Base-by-base conservation (phyloP, 2,797 vertebrate genomes). In the Hyperoplus lanceolatus region DNA sequence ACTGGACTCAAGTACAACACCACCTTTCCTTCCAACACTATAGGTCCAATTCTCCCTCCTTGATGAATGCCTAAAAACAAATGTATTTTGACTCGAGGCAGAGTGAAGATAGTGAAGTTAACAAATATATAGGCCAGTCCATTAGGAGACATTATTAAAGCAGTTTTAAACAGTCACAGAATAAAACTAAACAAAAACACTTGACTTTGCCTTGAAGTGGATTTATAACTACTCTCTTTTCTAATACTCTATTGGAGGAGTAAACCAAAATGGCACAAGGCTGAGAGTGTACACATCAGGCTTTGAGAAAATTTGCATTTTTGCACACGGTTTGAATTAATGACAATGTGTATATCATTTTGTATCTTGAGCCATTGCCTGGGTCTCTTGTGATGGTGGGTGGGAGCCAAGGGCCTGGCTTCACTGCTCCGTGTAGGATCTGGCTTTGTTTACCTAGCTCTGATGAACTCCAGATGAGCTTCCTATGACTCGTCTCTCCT, bases 401-500 rank as follows among this genome's bases (percentile, higher is more conserved):
- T 89, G 81, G 83, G 81, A 86, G 88, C 86, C 83, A 85, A 90
- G 74, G 29, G 78, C 67, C 85, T 90, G 90, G 88, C 88, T 92
- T 75, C 73, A 70, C 55, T 77, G 70, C 88, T 89, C 82, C 79
- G 70, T 92, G 87, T 91, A 87, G 83, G 81, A 94, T 93, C 88
- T 95, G 92, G 89, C 90, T 90, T 79, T 86, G 87, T 93, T 94
- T 93, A 92, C 78, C 85, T 65, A 90, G 77, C 66, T 51, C 85
- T 94, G 92, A 94, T 94, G 85, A 80, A 91, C 87, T 84, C 92
- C 94, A 95, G 92, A 94, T 94, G 93, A 82, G 84, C 72, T 87
- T 87, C 81, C 82, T 87, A 79, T 85, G 83, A 88, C 80, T 91
- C 68, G 86, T 68, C 72, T 72, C 67, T 87, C 51, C 50, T 90